phyloP scores from a whole-genome alignment of 2,113 vertebrate species.

The Cromileptes altivelis region DNA sequence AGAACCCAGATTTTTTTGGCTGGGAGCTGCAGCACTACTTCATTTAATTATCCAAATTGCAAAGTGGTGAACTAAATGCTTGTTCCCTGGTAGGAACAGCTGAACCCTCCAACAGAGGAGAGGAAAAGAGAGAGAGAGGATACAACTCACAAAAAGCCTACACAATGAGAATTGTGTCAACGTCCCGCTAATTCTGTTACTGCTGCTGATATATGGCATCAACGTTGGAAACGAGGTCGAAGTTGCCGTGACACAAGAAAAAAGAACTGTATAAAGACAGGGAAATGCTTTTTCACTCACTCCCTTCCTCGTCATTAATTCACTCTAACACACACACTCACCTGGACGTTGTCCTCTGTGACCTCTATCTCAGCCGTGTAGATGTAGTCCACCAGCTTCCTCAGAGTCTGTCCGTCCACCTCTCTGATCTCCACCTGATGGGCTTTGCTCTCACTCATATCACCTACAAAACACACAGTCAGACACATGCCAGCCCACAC shows the following conservation, averaged over 20 bases:
- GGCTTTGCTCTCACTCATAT: slow-evolving; percentile 98
- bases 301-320: background rate
- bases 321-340: slow-evolving; percentile 59
- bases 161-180: background rate
- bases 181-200: background rate
- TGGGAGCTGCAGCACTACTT: background rate
- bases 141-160: background rate
- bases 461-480: slow-evolving; percentile 83
- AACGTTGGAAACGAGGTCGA: background rate
- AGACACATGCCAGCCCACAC: background rate
- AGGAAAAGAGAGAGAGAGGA: background rate
- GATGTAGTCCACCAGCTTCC: slow-evolving; percentile 95
- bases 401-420: slow-evolving; percentile 91
- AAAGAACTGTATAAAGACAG: slow-evolving; percentile 1
- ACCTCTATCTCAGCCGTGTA: slow-evolving; percentile 97
- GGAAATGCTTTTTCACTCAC: background rate
- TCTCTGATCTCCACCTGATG: slow-evolving; percentile 95
- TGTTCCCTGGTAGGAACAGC: background rate
- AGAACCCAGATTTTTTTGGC: background rate
- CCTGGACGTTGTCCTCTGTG: slow-evolving; percentile 97
- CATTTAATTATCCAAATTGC: slow-evolving; percentile 20
- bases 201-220: background rate
- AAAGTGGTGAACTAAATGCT: background rate
- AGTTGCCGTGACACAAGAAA: too few relatives aligned
- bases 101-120: background rate